A percentile compares a stretch with the other conserved stretches of the same genome.
phyloP scores from a whole-genome alignment of 2,888 invertebrate species.

The Drosophila pseudotalamancana region DNA sequence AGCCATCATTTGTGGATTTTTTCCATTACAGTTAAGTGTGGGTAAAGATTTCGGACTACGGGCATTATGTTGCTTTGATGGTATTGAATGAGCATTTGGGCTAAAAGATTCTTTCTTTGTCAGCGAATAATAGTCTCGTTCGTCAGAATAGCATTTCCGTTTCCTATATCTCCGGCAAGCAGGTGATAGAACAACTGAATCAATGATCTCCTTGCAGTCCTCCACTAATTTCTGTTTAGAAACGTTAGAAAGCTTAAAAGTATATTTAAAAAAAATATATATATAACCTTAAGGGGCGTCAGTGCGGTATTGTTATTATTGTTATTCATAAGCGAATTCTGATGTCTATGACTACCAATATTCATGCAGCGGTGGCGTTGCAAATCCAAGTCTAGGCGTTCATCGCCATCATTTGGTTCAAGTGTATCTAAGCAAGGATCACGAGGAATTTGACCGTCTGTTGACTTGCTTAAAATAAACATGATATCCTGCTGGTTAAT shows the following conservation, averaged over 20 bases:
- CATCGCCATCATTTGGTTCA: slow-evolving; percentile 36
- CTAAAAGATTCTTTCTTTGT: too few relatives aligned
- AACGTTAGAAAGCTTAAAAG: neutral
- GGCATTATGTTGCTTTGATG: neutral
- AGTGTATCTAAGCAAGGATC: slow-evolving; percentile 32
- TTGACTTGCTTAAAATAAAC: slow-evolving; percentile 62
- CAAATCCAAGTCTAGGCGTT: slow-evolving; percentile 65
- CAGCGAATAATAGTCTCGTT: neutral
- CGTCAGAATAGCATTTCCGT: neutral
- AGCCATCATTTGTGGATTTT: slow-evolving; percentile 33
- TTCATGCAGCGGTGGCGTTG: slow-evolving; percentile 64
- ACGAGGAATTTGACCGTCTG: slow-evolving; percentile 24
- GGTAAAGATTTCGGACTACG: neutral
- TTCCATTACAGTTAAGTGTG: neutral
- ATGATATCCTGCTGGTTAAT: slow-evolving; percentile 72
- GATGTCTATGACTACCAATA: slow-evolving; percentile 30
- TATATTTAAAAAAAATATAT: neutral
- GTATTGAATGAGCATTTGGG: neutral
- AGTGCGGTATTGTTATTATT: neutral
- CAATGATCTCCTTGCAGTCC: slow-evolving; percentile 39
- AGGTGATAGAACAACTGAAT: neutral
- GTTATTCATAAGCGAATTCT: neutral
- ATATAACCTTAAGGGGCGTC: neutral
- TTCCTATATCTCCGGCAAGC: neutral
- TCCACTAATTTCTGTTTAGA: slow-evolving; percentile 45